Percentiles rank a stretch among this genome's conserved stretches.
These are phyloP conservation scores for Anolis sagrei DNA, from an alignment of 2,113 vertebrate species.

Conservation along the genomic window DNA sequence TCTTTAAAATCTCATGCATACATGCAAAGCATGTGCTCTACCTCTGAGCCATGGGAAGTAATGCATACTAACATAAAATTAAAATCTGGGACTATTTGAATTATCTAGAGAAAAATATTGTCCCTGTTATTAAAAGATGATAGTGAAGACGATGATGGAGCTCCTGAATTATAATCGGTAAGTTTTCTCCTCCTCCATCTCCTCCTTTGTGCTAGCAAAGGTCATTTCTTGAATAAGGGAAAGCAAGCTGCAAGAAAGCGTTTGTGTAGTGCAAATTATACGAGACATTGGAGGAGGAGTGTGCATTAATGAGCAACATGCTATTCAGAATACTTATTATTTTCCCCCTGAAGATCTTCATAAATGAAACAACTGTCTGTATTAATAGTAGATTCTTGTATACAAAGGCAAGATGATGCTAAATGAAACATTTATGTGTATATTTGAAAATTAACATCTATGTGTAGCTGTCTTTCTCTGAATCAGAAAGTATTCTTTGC, in stretches of 20 bases:
- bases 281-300: background rate
- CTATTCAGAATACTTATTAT: slow-evolving; percentile 13
- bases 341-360: background rate
- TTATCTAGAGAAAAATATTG: slow-evolving; percentile 6
- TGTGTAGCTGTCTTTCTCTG: background rate
- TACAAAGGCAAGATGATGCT: background rate
- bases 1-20: background rate
- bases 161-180: slow-evolving; percentile 45
- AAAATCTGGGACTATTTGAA: background rate
- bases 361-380: background rate
- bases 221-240: slow-evolving; percentile 49
- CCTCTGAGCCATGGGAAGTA: background rate
- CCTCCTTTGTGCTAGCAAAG: slow-evolving; percentile 45
- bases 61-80: background rate
- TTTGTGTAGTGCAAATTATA: slow-evolving; percentile 48
- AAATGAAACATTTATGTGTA: background rate
- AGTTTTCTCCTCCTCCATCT: slow-evolving; percentile 23
- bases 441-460: background rate
- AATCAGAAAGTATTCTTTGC: background rate
- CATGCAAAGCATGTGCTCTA: background rate
- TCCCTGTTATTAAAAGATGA: slow-evolving; percentile 25
- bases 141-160: background rate
- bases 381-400: background rate
- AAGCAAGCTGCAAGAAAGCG: slow-evolving; percentile 44
- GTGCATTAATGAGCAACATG: slow-evolving; percentile 25